Evolutionary conservation across 2,113 vertebrate species (phyloP).

Genomic region (Rallus limicola): DNA sequence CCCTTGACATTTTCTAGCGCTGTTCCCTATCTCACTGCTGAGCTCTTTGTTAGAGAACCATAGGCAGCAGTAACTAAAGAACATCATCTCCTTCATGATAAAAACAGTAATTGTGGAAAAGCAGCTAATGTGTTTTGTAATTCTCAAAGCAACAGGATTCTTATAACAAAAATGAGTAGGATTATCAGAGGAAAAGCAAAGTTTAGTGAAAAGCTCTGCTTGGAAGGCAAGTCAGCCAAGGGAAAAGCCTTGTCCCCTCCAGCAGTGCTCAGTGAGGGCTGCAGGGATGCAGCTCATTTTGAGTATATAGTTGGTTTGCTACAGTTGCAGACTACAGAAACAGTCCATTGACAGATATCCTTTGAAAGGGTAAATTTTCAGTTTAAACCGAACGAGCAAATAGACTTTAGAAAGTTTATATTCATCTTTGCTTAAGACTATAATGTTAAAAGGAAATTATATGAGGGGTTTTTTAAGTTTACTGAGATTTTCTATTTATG

Average conservation of each 20-base stretch:
- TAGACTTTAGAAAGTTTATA: neutral
- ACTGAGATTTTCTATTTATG: neutral
- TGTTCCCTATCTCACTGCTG: neutral
- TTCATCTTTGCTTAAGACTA: neutral
- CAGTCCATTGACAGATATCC: neutral
- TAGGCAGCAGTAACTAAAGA: neutral
- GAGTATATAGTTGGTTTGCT: neutral
- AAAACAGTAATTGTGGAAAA: neutral
- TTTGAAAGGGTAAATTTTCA: neutral
- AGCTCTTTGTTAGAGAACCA: neutral
- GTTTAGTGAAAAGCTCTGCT: neutral
- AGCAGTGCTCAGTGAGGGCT: neutral
- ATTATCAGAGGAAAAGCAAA: neutral
- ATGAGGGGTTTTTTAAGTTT: rapidly evolving
- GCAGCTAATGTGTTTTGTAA: neutral
- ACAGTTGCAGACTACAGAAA: neutral
- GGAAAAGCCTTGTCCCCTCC: rapidly evolving
- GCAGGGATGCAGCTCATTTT: neutral
- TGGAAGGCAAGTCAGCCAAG: neutral
- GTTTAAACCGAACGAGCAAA: neutral
- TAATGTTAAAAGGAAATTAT: neutral
- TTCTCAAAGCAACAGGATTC: neutral
- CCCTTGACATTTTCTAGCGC: neutral
- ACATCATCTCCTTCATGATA: neutral
- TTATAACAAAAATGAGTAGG: neutral